phyloP scores from a whole-genome alignment of 2,797 vertebrate species.

The Sebastes taczanowskii region DNA sequence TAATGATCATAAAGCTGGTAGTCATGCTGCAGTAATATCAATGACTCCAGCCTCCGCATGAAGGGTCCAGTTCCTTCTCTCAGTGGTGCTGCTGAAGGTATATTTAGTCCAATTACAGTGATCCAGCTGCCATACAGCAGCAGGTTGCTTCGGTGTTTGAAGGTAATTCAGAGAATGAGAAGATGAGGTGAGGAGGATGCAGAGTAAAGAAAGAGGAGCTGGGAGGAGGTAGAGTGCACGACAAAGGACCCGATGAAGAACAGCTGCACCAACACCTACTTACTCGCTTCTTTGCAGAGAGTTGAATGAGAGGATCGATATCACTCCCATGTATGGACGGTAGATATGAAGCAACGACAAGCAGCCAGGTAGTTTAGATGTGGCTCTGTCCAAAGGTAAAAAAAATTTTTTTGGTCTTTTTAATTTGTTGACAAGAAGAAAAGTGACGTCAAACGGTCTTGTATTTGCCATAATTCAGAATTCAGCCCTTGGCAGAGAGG shows the following conservation, averaged over 20 bases:
- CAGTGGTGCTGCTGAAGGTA: neutral
- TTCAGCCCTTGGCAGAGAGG: neutral
- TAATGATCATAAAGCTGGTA: neutral
- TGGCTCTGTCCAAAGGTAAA: neutral
- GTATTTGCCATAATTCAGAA: neutral
- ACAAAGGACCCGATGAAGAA: neutral
- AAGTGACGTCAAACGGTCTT: neutral
- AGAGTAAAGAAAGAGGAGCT: neutral
- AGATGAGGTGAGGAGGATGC: neutral
- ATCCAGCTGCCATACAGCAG: neutral
- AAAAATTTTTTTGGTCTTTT: neutral
- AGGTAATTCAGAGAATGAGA: neutral
- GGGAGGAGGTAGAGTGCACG: neutral
- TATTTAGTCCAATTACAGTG: slow-evolving; percentile 10
- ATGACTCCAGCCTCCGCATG: neutral
- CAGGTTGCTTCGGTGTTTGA: neutral
- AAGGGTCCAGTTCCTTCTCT: neutral
- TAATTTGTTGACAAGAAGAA: neutral
- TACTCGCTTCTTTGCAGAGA: neutral
- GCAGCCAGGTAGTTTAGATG: neutral
- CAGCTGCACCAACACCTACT: neutral
- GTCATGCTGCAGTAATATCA: neutral
- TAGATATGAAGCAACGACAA: neutral
- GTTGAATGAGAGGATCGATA: neutral
- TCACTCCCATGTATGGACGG: neutral